Conservation (phyloP, 2,113 vertebrate species). For the Tachuris rubrigastra region DNA sequence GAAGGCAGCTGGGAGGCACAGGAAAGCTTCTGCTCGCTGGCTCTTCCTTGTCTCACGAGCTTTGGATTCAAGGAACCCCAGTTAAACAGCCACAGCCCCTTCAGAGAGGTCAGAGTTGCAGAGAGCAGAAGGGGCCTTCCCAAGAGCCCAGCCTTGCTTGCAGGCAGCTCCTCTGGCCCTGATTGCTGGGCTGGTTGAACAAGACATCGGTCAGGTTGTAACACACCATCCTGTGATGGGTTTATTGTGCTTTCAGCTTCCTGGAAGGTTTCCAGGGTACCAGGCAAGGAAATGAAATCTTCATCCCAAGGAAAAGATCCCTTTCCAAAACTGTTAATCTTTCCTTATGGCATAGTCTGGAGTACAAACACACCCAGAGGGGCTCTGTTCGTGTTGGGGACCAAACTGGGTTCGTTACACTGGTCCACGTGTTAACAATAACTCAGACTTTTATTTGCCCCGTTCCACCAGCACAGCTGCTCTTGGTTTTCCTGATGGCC, state of each 20-base stretch:
- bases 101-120: background rate
- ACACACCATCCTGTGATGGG: background rate
- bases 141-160: background rate
- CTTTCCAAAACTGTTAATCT: constrained; percentile 63
- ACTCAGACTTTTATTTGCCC: constrained; percentile 51
- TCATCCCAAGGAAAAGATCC: constrained; percentile 54
- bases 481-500: constrained; percentile 58
- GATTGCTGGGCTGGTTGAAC: background rate
- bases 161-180: background rate
- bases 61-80: background rate
- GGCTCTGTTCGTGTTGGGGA: constrained; percentile 31
- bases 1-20: constrained; percentile 62
- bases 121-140: background rate
- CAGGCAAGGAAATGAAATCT: constrained; percentile 65
- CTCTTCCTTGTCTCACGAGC: constrained; percentile 43
- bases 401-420: constrained; percentile 18
- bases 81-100: background rate
- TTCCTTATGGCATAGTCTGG: constrained; percentile 58
- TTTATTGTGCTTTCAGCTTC: background rate
- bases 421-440: constrained; percentile 72
- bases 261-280: constrained; percentile 52
- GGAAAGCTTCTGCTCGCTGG: constrained; percentile 44
- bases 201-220: background rate
- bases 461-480: constrained; percentile 72
- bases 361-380: constrained; percentile 45